A percentile compares a stretch with the other conserved stretches of the same genome.
phyloP scores from a whole-genome alignment of 2,113 vertebrate species.

The Macrotus californicus region DNA sequence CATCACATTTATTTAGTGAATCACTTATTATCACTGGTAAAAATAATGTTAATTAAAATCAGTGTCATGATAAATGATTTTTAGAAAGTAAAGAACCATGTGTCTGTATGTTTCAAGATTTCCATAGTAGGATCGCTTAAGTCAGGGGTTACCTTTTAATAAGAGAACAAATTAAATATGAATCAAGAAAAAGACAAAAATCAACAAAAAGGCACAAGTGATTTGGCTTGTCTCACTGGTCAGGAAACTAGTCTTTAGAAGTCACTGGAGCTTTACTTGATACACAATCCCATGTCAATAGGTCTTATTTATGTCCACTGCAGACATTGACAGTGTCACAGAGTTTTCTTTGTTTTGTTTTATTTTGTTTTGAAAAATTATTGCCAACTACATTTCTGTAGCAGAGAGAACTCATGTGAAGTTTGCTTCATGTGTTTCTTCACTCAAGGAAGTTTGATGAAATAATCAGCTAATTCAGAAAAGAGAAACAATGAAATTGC shows the following conservation, averaged over 20 bases:
- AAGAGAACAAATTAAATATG: conserved; percentile 38
- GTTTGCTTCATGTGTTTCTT: conserved; percentile 24
- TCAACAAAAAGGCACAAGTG: neutral
- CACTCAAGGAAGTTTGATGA: conserved; percentile 6
- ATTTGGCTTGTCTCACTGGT: neutral
- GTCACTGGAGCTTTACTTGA: neutral
- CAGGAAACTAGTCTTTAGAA: neutral
- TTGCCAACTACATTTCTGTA: neutral
- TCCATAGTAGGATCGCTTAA: conserved; percentile 20
- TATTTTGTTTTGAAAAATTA: neutral
- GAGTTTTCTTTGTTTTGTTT: neutral
- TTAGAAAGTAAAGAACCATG: conserved; percentile 21
- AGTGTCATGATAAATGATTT: conserved; percentile 17
- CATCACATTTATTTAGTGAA: neutral
- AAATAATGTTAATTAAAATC: conserved; percentile 30
- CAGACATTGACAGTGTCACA: neutral
- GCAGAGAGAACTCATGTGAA: neutral
- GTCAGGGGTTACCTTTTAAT: neutral
- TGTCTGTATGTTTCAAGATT: conserved; percentile 12
- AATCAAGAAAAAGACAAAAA: conserved; percentile 4
- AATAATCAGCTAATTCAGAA: conserved; percentile 13
- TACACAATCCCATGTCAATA: neutral
- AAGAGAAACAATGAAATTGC: conserved; percentile 28
- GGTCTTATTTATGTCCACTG: conserved; percentile 3
- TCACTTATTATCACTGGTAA: conserved; percentile 33